Percentiles rank a stretch among this genome's conserved stretches.
These are phyloP conservation scores for Aphaenogaster floridana DNA, from an alignment of 1,140 invertebrate genomes.

Conservation along the genomic window DNA sequence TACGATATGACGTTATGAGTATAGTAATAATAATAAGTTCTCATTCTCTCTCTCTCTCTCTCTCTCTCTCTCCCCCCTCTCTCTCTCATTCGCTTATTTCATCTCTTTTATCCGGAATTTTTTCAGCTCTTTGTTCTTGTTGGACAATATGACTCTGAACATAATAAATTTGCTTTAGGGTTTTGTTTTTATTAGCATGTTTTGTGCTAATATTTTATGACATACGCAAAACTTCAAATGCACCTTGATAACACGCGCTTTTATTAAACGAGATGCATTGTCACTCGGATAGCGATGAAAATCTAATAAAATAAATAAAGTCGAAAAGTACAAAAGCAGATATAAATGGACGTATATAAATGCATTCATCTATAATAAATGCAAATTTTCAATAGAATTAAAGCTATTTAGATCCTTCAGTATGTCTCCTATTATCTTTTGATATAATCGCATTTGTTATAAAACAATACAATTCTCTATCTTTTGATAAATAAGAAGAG, in stretches of 20 bases:
- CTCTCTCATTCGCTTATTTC: slow-evolving; percentile 10
- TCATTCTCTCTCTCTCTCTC: neutral
- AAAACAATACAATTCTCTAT: neutral
- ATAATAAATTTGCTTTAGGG: slow-evolving; percentile 67
- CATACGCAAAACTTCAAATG: neutral
- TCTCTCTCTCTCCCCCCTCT: neutral
- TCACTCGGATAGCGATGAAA: neutral
- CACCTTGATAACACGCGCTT: slow-evolving; percentile 62
- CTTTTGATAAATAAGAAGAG: neutral
- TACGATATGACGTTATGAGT: slow-evolving; percentile 41
- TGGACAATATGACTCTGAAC: slow-evolving; percentile 66
- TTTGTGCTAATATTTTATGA: slow-evolving; percentile 4
- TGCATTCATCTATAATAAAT: neutral
- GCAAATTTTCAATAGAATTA: neutral
- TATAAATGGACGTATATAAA: neutral
- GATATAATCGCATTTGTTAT: neutral
- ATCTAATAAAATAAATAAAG: slow-evolving; percentile 44
- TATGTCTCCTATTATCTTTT: neutral
- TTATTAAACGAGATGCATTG: slow-evolving; percentile 58
- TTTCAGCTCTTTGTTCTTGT: slow-evolving; percentile 65
- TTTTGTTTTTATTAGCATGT: slow-evolving; percentile 22
- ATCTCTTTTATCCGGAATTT: slow-evolving; percentile 29
- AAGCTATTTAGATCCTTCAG: neutral
- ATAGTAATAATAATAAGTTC: slow-evolving; percentile 67
- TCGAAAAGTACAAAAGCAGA: neutral